Percentiles rank a stretch among this genome's conserved stretches.
Conservation (phyloP, 2,797 vertebrate genomes). For the Basileuterus tristriatus region DNA sequence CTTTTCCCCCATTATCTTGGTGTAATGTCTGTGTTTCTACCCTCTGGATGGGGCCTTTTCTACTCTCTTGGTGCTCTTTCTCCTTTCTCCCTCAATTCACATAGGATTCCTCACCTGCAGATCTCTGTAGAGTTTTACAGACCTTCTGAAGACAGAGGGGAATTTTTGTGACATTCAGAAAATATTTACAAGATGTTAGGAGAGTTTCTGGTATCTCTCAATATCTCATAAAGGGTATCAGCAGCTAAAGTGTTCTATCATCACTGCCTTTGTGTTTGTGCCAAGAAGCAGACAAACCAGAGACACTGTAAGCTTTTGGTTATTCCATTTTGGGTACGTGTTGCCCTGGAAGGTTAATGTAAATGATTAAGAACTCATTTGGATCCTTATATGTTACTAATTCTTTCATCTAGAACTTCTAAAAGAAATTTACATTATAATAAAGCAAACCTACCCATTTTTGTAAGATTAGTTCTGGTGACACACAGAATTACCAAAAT, state of each 20-base stretch:
- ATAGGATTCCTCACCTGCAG: neutral
- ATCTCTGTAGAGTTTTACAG: neutral
- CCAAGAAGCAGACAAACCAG: neutral
- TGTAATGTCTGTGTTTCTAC: neutral
- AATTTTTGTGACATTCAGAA: neutral
- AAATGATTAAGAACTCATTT: neutral
- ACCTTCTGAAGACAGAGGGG: neutral
- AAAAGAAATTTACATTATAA: neutral
- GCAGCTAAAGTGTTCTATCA: neutral
- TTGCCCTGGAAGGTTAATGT: neutral
- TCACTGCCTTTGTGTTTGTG: neutral
- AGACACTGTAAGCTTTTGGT: neutral
- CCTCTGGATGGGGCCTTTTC: neutral
- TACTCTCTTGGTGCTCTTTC: neutral
- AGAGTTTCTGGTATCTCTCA: neutral
- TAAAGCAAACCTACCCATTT: neutral
- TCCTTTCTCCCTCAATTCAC: neutral
- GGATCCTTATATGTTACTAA: neutral
- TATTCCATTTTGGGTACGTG: rapidly evolving
- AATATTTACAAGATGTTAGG: neutral
- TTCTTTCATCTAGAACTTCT: neutral
- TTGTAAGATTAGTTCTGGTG: neutral
- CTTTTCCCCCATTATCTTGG: neutral
- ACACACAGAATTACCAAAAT: neutral
- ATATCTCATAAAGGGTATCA: neutral